Evolutionary conservation across 2,797 vertebrate genomes (phyloP).

Genomic region (Dermochelys coriacea): DNA sequence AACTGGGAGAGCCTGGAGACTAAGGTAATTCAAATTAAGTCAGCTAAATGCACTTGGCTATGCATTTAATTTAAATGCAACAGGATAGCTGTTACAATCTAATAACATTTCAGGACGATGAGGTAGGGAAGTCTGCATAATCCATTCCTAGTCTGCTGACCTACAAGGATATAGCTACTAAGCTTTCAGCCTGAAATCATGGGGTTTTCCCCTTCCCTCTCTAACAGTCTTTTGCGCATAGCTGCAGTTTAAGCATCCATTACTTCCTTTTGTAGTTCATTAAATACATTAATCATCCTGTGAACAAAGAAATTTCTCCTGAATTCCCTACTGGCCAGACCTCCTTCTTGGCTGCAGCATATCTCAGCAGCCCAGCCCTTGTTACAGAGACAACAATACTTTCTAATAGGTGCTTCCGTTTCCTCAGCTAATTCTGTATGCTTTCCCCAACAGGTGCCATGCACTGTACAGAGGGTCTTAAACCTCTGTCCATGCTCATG

Average conservation of each 20-base stretch:
- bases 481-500: neutral
- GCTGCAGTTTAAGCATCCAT: conserved; percentile 29
- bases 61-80: neutral
- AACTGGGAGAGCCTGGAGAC: neutral
- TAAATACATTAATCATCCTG: conserved; percentile 71
- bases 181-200: neutral
- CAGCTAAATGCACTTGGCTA: neutral
- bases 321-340: conserved; percentile 32
- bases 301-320: conserved; percentile 45
- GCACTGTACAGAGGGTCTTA: neutral
- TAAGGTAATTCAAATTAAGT: conserved; percentile 29
- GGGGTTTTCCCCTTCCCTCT: neutral
- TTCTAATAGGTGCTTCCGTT: neutral
- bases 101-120: conserved; percentile 47
- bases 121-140: neutral
- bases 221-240: neutral
- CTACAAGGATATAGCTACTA: neutral
- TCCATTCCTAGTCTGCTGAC: neutral
- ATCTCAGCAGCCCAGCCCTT: neutral
- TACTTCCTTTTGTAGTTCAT: conserved; percentile 66
- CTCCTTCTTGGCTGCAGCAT: conserved; percentile 43
- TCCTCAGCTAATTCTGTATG: neutral
- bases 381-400: neutral
- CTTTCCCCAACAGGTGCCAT: neutral
- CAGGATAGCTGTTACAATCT: neutral